Evolutionary conservation across 2,113 vertebrate species (phyloP), one percentile per base, ranked within the genome.

Genomic region (Callocephalon fimbriatum): DNA sequence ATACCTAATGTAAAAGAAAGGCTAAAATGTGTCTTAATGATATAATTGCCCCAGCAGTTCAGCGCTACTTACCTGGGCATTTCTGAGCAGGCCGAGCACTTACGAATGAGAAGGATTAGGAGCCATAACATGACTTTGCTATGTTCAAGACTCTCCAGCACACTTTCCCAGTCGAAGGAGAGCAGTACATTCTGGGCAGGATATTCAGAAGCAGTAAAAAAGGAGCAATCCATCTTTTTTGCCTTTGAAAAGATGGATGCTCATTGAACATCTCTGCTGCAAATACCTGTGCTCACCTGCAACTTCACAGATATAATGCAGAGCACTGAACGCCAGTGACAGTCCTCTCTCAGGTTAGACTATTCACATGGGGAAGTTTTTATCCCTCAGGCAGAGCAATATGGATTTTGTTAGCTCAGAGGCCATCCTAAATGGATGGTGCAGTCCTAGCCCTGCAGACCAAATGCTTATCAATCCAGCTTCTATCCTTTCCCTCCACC

Each of bases 241-340:
- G 23, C 25, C 31, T 90, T 93, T 61, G 32, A 40, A 72, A 73
- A 59, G 47, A 81, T 5, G 14, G 65, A 74, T 79, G 29, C 25
- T 73, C 4, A 1, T 18, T 73, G 72, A 85, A 58, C 7, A 19
- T 17, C 38, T 26, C 8, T 63, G 32, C 63, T 86, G 37, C 31
- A 90, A 94, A 90, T 75, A 79, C 32, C 82, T 56, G 53, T 88
- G 37, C 27, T 83, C 58, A 42, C 19, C 0, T 0, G 26, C 37
- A 75, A 45, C 26, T 73, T 58, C 45, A 38, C 12, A n/a, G 62
- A 5, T 66, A 13, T 2, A 56, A 12, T 25, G 42, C 32, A 66
- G 37, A 12, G 45, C 4, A 1, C 0, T n/a, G 19, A 83, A 53
- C 0, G 0, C 45, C 63, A 38, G 35, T 31, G 67, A 35, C 42